Percentiles rank a stretch among this genome's conserved stretches.
Evolutionary conservation across 2,888 invertebrate species (phyloP).

Genomic region (Ethmia dodecea): DNA sequence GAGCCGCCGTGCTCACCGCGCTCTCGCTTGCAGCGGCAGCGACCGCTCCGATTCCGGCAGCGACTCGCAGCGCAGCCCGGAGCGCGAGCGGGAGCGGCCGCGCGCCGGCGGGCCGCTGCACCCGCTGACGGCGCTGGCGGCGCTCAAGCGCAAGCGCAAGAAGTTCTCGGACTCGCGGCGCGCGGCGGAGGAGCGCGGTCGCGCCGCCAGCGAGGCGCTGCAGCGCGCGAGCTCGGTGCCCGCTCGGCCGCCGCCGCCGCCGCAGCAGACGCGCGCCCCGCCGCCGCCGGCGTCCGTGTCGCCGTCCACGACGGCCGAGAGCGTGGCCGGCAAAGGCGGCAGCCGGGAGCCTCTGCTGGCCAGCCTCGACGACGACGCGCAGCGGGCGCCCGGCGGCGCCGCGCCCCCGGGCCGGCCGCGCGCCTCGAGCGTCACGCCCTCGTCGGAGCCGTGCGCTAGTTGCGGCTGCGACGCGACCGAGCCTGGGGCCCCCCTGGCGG

Average conservation of each 20-base stretch:
- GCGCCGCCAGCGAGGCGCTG: conserved; percentile 30
- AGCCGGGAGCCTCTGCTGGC: conserved; percentile 82
- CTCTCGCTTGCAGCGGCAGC: conserved; percentile 49
- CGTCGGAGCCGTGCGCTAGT: conserved; percentile 5
- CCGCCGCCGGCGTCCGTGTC: conserved; percentile 28
- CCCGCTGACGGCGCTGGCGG: conserved; percentile 81
- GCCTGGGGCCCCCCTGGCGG: too few species aligned
- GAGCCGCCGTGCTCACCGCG: neutral
- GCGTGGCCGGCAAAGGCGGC: conserved; percentile 42
- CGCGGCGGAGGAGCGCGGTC: conserved; percentile 43
- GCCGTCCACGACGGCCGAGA: conserved; percentile 29
- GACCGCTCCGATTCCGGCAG: conserved; percentile 84
- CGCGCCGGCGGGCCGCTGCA: conserved; percentile 45
- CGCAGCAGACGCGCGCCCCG: too few species aligned
- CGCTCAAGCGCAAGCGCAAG: conserved; percentile 87
- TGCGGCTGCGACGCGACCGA: conserved; percentile 3
- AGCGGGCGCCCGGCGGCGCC: conserved; percentile 17
- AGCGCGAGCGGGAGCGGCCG: conserved; percentile 50
- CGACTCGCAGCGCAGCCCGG: conserved; percentile 82
- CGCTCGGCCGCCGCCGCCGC: conserved; percentile 51
- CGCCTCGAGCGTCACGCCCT: conserved; percentile 3
- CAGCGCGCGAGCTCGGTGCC: conserved; percentile 53
- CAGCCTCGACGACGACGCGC: conserved; percentile 68
- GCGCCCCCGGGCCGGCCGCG: conserved; percentile 7
- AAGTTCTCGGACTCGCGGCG: conserved; percentile 89